These are phyloP conservation scores for Emys orbicularis DNA, from an alignment of 2,797 vertebrate species.

Conservation along the genomic window DNA sequence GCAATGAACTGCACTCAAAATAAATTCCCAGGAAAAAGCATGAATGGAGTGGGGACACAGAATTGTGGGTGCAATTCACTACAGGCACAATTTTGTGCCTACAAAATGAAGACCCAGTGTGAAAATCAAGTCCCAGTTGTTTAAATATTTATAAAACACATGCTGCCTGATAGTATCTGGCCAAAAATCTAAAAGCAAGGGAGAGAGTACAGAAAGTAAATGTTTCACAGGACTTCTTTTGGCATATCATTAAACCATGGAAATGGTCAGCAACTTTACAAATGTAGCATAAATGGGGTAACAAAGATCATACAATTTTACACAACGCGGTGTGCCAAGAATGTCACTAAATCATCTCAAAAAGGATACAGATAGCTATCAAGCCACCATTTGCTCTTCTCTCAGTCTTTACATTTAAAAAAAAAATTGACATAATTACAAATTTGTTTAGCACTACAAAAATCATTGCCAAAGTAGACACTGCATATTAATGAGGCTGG, in stretches of 20 bases:
- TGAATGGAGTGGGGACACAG: neutral
- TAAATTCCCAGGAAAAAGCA: neutral
- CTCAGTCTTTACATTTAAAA: neutral
- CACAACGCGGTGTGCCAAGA: neutral
- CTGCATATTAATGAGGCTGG: neutral
- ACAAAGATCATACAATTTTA: neutral
- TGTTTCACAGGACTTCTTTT: neutral
- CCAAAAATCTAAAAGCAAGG: neutral
- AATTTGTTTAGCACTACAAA: neutral
- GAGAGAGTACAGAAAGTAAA: neutral
- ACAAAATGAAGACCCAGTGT: neutral
- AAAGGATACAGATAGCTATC: neutral
- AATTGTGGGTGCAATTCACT: neutral
- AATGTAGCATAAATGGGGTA: neutral
- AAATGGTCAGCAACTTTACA: neutral
- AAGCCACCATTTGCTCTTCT: neutral
- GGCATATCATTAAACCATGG: neutral
- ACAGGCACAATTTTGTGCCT: neutral
- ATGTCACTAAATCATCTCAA: neutral
- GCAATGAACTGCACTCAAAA: neutral
- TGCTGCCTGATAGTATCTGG: rapidly evolving
- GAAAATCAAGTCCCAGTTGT: neutral
- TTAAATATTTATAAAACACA: neutral
- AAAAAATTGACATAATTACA: neutral
- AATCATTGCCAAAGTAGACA: neutral